Evolutionary conservation across 2,113 vertebrate species (phyloP), one percentile per base, ranked within the genome.

Genomic region (Cyprinodon brontotheroides): DNA sequence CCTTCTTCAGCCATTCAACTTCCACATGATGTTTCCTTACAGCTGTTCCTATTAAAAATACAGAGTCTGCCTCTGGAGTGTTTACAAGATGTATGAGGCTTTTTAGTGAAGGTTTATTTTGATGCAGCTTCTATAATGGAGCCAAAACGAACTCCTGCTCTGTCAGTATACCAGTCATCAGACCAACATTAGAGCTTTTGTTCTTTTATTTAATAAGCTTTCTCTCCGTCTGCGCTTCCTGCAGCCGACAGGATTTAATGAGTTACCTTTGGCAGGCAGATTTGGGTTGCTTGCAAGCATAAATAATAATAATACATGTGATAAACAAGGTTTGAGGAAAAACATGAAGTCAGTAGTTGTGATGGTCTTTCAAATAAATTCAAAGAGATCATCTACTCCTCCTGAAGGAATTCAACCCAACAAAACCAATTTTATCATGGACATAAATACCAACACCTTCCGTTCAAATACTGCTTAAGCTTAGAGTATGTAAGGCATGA

Each of bases 21-120:
- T 47, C 78, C 3, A 45, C 41, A 8, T 69, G 11, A 68, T 57
- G 59, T 69, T 70, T 71, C 57, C 29, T 62, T 53, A 47, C 62
- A 68, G 70, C 61, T 61, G 65, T 61, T 77, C 69, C 37, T 48
- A 78, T 84, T 17, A 71, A 80, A 87, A 76, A 68, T 72, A 84
- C 61, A 83, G 9, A 6, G 20, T 10, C 39, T 5, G 22, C 50
- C 67, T 72, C 48, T 81, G 80, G 79, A 81, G 75, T 47, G 66
- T 53, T n/a, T 72, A 22, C 9, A 53, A 22, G 8, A 77, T 75
- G 50, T 39, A 61, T 15, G 61, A 74, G 41, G 8, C 57, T 43
- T 65, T 70, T 43, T 61, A 70, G 64, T 45, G 29, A 20, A 14
- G 12, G 41, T 43, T 22, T 29, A 43, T 13, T 68, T 47, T 50